Evolutionary conservation across 2,888 invertebrate genomes (phyloP), one percentile per base, ranked within the genome.

Genomic region (Fissipunctia ypsillon): DNA sequence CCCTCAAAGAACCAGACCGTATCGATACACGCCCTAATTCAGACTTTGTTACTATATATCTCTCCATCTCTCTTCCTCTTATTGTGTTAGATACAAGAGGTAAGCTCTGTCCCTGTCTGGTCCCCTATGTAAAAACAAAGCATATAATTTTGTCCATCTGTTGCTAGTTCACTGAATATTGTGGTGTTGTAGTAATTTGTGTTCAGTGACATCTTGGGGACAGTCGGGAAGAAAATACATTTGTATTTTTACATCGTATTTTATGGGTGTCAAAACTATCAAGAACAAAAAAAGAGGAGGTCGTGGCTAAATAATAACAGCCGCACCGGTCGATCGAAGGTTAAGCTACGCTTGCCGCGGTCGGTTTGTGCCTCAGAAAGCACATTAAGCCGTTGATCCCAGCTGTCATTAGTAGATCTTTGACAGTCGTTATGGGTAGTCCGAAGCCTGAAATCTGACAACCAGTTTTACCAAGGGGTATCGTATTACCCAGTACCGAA

Each of bases 111-210:
- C 69, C 35, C 52, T 71, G 35, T 85, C 75, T 76, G 65, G 31
- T 76, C 76, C 86, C 75, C 78, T 82, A 87, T 85, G 72, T 87
- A 88, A 84, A 78, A 88, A 84, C 69, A 84, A 70, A 67, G 48
- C 69, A 81, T 87, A 88, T 89, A 87, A 87, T 79, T 86, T 86
- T 78, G 87, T 88, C 87, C 89, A 89, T 91, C 91, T 91, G 87
- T 87, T 81, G 48, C 85, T 88, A 89, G 89, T 78, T 88, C 90
- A 88, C 54, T 90, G 90, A 89, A 83, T 90, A 88, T 87, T 90
- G 92, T 87, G 91, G 90, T 89, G 76, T 82, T 75, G 70, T 82
- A 81, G 85, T 86, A 89, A 91, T 91, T 90, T 90, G 85, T 88
- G 90, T 74, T 74, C 86, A 88, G 87, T 90, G 90, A 91, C 91